A percentile compares a stretch with the other conserved stretches of the same genome.
Conservation (phyloP, 2,113 vertebrate genomes). For the Pampusana beccarii region DNA sequence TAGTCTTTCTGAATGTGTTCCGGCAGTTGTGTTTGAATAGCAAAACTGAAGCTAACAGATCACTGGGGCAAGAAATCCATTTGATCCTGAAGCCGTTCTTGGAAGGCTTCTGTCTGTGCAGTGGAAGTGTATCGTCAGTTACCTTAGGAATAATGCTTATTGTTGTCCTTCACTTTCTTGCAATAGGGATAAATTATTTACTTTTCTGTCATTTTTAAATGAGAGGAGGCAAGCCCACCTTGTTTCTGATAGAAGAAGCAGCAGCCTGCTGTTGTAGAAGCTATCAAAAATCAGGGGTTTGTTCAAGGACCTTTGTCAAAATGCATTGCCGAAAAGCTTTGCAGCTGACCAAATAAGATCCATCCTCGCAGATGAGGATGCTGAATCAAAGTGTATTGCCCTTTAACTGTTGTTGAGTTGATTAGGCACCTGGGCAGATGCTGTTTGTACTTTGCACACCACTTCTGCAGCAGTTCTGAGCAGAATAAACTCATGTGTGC, state of each 20-base stretch:
- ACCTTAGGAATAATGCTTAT: neutral
- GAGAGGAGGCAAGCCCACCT: neutral
- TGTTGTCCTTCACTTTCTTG: neutral
- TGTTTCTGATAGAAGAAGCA: neutral
- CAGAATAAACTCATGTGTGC: neutral
- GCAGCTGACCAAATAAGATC: neutral
- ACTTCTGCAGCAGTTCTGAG: neutral
- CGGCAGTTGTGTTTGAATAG: neutral
- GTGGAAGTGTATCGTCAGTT: neutral
- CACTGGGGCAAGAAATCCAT: neutral
- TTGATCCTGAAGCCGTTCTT: neutral
- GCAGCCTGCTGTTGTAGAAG: neutral
- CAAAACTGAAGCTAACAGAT: neutral
- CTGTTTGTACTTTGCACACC: rapidly evolving
- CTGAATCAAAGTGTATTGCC: neutral
- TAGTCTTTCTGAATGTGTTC: neutral
- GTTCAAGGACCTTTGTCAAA: neutral
- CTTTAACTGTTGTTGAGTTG: neutral
- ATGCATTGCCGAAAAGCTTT: neutral
- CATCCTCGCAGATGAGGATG: neutral
- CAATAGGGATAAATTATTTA: neutral
- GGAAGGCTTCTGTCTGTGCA: neutral
- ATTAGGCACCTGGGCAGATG: neutral
- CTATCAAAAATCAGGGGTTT: neutral
- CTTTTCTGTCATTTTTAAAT: neutral